Conservation (phyloP, 2,888 invertebrate species). For the Steinernema carpocapsae region DNA sequence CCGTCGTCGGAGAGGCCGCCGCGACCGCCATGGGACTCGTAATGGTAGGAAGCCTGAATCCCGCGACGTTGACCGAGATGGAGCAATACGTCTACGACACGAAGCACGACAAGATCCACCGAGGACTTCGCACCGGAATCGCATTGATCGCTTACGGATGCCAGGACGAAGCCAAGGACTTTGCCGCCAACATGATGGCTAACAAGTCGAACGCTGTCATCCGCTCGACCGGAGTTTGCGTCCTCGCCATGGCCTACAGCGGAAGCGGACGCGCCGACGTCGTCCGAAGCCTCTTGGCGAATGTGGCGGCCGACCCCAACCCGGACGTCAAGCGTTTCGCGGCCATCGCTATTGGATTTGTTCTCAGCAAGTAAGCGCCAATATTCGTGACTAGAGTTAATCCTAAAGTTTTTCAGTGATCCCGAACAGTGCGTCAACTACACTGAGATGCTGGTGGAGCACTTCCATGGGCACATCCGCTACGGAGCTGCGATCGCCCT, state of each 20-base stretch:
- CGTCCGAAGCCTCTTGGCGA: slow-evolving; percentile 82
- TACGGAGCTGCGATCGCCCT: slow-evolving; percentile 99
- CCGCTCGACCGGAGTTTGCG: slow-evolving; percentile 89
- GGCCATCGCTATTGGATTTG: slow-evolving; percentile 95
- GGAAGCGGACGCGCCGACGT: slow-evolving; percentile 97
- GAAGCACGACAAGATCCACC: slow-evolving; percentile 94
- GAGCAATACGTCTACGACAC: slow-evolving; percentile 84
- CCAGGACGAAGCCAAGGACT: slow-evolving; percentile 89
- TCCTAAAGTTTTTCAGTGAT: slow-evolving; percentile 74
- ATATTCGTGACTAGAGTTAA: slow-evolving; percentile 4
- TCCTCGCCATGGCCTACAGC: slow-evolving; percentile 80
- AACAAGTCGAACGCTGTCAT: slow-evolving; percentile 64
- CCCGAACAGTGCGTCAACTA: slow-evolving; percentile 94
- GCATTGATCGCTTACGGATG: slow-evolving; percentile 75
- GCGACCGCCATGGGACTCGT: slow-evolving; percentile 99
- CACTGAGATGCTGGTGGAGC: slow-evolving; percentile 93
- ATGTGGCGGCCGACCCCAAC: slow-evolving; percentile 93
- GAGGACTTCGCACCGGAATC: slow-evolving; percentile 30
- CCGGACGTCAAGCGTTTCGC: slow-evolving; percentile 98
- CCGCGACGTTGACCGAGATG: slow-evolving; percentile 73
- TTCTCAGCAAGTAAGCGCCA: slow-evolving; percentile 81
- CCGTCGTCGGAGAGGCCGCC: slow-evolving; percentile 97
- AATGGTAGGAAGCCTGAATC: slow-evolving; percentile 92
- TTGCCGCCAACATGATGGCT: slow-evolving; percentile 80
- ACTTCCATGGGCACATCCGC: slow-evolving; percentile 97